phyloP scores from a whole-genome alignment of 2,797 vertebrate genomes.

The Chromobotia macracanthus region DNA sequence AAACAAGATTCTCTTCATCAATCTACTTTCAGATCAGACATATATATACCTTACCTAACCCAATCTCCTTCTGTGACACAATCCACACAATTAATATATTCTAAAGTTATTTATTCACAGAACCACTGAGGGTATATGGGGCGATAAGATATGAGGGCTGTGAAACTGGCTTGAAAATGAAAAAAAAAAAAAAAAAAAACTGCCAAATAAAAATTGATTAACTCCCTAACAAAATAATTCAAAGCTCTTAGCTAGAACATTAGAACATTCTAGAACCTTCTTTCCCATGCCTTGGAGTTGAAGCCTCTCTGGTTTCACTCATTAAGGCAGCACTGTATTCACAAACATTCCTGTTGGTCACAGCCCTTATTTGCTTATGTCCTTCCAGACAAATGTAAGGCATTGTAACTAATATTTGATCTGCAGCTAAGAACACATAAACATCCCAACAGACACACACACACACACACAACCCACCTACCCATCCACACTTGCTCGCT shows the following conservation, averaged over 20 bases:
- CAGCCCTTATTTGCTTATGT: neutral
- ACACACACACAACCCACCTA: neutral
- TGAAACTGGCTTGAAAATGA: neutral
- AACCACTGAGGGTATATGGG: slow-evolving; percentile 21
- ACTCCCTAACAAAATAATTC: neutral
- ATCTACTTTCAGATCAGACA: slow-evolving; percentile 20
- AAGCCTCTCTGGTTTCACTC: slow-evolving; percentile 3
- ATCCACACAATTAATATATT: neutral
- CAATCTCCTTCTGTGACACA: slow-evolving; percentile 23
- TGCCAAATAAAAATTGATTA: neutral
- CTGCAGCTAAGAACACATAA: neutral
- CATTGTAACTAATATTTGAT: slow-evolving; percentile 14
- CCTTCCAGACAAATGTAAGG: slow-evolving; percentile 12
- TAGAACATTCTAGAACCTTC: slow-evolving; percentile 1
- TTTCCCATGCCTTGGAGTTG: neutral
- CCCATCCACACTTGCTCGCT: slow-evolving; percentile 18
- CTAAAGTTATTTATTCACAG: slow-evolving; percentile 39
- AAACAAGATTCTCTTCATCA: slow-evolving; percentile 47
- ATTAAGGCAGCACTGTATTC: slow-evolving; percentile 20
- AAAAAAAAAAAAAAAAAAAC: slow-evolving; percentile 6
- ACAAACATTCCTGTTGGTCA: neutral
- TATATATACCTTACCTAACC: slow-evolving; percentile 16
- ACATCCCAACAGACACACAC: slow-evolving; percentile 30
- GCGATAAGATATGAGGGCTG: slow-evolving; percentile 1
- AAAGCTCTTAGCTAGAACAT: neutral